Percentiles rank a stretch among this genome's conserved stretches.
Evolutionary conservation across 2,888 invertebrate genomes (phyloP).

Genomic region (Lymantria dispar): DNA sequence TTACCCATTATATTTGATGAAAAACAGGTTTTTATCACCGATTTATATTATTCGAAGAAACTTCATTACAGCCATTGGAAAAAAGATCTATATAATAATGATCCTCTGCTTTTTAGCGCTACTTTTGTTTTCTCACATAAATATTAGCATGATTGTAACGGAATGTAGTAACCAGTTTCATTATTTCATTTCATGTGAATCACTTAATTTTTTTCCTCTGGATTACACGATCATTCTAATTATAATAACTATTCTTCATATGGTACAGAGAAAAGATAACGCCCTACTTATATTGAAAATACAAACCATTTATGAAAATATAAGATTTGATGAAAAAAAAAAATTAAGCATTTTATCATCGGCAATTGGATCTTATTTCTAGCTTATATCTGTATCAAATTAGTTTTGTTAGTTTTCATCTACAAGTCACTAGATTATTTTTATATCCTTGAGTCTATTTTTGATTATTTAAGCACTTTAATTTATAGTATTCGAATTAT

Average conservation of each 20-base stretch:
- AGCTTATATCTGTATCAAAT: not conserved
- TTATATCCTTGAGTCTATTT: not conserved
- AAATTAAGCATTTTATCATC: not conserved
- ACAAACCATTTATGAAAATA: not conserved
- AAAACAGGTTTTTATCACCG: conserved; percentile 9
- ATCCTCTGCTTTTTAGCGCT: not conserved
- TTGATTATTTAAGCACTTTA: not conserved
- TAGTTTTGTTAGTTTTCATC: not conserved
- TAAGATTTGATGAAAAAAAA: not conserved
- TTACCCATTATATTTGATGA: not conserved
- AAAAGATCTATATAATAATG: not conserved
- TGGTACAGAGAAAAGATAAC: not conserved
- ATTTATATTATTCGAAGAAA: conserved; percentile 12
- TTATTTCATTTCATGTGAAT: not conserved
- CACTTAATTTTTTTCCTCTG: not conserved
- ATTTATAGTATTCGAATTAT: not conserved
- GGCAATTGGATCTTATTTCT: not conserved
- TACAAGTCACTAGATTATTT: not conserved
- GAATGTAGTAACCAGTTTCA: not conserved
- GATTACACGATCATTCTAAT: not conserved
- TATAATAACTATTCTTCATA: not conserved
- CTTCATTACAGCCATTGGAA: not conserved
- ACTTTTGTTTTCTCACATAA: not conserved
- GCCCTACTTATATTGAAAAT: not conserved
- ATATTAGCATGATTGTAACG: not conserved